These are phyloP conservation scores for Oncorhynchus tshawytscha DNA, from an alignment of 2,113 vertebrate genomes.

Conservation along the genomic window DNA sequence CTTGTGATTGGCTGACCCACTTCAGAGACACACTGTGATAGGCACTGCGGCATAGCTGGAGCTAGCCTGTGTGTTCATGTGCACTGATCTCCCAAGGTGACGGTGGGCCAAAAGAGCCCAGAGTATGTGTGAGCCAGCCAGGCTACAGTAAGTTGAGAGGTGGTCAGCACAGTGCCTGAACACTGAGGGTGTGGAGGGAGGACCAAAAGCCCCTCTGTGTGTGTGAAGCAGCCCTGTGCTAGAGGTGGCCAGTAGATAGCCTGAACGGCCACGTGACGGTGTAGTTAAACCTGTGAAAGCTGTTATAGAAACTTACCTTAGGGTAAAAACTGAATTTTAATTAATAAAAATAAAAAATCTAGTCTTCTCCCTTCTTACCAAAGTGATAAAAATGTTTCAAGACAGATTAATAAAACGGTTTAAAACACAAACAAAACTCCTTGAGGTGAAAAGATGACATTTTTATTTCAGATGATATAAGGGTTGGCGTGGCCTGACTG, in stretches of 20 bases:
- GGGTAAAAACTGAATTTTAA: conserved; percentile 11
- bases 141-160: background rate
- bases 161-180: conserved; percentile 1
- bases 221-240: conserved; percentile 15
- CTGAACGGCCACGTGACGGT: conserved; percentile 25
- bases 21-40: conserved; percentile 33
- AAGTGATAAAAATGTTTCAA: background rate
- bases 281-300: conserved; percentile 17
- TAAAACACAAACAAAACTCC: background rate
- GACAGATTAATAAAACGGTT: background rate
- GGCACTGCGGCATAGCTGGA: conserved; percentile 33
- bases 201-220: background rate
- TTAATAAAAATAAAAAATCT: too few relatives aligned
- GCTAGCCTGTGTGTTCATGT: conserved; percentile 43
- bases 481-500: conserved; percentile 3
- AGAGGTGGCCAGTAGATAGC: conserved; percentile 11
- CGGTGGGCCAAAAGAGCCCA: conserved; percentile 13
- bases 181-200: background rate
- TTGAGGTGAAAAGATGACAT: background rate
- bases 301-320: conserved; percentile 60
- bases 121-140: too few relatives aligned
- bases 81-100: conserved; percentile 26
- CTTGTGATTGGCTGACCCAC: conserved; percentile 33
- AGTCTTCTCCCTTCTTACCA: background rate
- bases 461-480: background rate